Evolutionary conservation across 1,140 invertebrate species (phyloP).

Genomic region (Portunus trituberculatus): DNA sequence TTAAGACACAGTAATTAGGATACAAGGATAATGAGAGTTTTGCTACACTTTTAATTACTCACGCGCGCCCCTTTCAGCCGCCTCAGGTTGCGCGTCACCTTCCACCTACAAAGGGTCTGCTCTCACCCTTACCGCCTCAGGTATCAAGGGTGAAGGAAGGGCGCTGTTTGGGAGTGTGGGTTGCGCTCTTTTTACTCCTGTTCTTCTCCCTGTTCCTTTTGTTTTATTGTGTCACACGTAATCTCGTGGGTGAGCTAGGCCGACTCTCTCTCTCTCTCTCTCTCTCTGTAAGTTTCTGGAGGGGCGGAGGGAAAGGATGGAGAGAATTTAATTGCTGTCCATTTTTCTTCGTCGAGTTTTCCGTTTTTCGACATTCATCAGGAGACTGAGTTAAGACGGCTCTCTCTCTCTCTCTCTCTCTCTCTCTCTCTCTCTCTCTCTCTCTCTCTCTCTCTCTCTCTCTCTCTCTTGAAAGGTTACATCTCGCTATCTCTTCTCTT

Average conservation of each 20-base stretch:
- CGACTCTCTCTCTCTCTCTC: conserved; percentile 49
- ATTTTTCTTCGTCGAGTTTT: conserved; percentile 60
- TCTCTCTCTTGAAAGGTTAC: conserved; percentile 4
- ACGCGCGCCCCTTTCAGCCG: conserved; percentile 34
- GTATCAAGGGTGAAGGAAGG: not conserved
- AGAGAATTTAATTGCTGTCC: conserved; percentile 60
- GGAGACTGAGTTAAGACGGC: conserved; percentile 13
- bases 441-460: conserved; percentile 20
- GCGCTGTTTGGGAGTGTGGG: not conserved
- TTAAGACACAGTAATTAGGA: conserved; percentile 70
- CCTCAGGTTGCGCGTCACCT: conserved; percentile 60
- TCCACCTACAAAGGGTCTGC: not conserved
- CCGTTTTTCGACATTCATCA: conserved; percentile 49
- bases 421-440: conserved; percentile 20
- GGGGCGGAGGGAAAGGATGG: conserved; percentile 26
- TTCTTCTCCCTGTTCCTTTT: not conserved
- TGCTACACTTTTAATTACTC: conserved; percentile 68
- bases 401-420: conserved; percentile 16
- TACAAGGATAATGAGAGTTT: conserved; percentile 70
- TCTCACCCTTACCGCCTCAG: not conserved
- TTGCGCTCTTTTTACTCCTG: not conserved
- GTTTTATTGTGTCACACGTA: conserved; percentile 64
- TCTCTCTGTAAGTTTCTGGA: conserved; percentile 51
- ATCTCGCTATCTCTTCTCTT: not conserved
- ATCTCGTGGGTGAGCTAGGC: conserved; percentile 46